phyloP scores from a whole-genome alignment of 2,113 vertebrate species.

The Stegostoma tigrinum region DNA sequence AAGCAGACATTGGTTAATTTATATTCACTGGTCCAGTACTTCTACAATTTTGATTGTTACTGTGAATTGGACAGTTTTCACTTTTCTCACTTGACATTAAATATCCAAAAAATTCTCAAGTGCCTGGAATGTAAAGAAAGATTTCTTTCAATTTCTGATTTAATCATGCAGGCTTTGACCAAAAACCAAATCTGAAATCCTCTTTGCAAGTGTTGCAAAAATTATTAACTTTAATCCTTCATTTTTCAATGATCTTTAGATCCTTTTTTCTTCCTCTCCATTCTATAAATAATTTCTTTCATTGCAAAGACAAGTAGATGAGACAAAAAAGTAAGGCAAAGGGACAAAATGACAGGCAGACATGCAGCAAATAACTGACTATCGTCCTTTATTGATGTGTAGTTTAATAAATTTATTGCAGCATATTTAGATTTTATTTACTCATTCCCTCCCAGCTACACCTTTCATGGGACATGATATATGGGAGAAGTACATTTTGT shows the following conservation, averaged over 20 bases:
- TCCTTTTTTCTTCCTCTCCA: background rate
- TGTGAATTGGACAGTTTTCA: background rate
- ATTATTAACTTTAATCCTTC: background rate
- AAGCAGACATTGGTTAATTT: background rate
- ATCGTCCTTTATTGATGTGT: background rate
- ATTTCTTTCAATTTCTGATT: background rate
- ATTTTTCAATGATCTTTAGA: constrained; percentile 15
- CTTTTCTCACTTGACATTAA: background rate
- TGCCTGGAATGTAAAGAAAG: background rate
- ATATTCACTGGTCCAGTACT: background rate
- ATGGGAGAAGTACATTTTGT: no score
- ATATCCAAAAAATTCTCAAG: background rate
- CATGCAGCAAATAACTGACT: background rate
- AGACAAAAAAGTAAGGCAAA: background rate
- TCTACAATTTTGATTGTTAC: background rate
- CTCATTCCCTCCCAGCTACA: background rate
- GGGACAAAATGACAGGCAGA: background rate
- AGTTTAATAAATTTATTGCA: background rate
- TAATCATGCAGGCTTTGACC: background rate
- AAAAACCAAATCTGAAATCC: background rate
- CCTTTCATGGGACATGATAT: background rate
- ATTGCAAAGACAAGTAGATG: background rate
- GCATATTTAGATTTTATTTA: no score
- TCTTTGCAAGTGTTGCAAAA: background rate
- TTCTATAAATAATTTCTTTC: background rate